A percentile compares a stretch with the other conserved stretches of the same genome.
Conservation (phyloP, 2,888 invertebrate genomes). For the Ochropleura plecta region DNA sequence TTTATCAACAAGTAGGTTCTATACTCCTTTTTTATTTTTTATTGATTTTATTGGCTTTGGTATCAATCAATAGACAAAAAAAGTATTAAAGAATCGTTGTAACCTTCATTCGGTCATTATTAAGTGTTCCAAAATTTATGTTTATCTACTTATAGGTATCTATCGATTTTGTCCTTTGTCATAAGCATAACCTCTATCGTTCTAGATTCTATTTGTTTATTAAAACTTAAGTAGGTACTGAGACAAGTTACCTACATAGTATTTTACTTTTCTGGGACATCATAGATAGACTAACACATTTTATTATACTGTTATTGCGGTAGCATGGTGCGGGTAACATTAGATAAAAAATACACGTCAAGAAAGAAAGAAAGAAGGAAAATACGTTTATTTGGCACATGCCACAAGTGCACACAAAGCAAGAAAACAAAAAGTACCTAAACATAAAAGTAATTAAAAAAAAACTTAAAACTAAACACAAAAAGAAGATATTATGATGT, state of each 20-base stretch:
- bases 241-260: neutral
- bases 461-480: no score
- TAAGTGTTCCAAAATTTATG: neutral
- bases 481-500: no score
- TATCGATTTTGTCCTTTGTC: neutral
- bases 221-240: neutral
- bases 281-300: no score
- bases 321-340: no score
- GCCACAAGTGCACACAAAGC: no score
- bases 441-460: no score
- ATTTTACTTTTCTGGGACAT: no score
- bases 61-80: neutral
- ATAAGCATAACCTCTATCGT: constrained; percentile 2
- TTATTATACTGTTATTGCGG: no score
- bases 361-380: no score
- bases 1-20: constrained; percentile 6
- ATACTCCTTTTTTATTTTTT: constrained; percentile 15
- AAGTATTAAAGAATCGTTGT: neutral
- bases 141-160: neutral
- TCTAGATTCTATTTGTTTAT: neutral
- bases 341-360: no score
- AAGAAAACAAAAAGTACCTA: no score
- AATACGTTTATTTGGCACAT: no score
- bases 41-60: constrained; percentile 3
- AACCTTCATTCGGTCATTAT: constrained; percentile 9